These are phyloP conservation scores for Loris lydekkerianus DNA, from an alignment of 2,797 vertebrate species.

Conservation along the genomic window DNA sequence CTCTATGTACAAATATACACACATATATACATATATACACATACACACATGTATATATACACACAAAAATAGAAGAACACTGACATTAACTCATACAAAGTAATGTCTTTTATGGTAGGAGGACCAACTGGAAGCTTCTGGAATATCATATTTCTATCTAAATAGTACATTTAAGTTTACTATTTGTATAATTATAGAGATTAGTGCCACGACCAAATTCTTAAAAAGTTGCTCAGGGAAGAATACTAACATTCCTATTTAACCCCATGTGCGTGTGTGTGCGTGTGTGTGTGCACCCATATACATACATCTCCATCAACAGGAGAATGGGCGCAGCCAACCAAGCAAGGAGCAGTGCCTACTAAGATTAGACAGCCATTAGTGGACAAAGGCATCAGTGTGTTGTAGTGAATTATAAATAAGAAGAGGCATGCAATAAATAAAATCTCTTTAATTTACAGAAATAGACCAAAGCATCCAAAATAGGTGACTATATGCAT, in stretches of 20 bases:
- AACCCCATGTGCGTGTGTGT: not conserved
- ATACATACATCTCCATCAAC: slow-evolving; percentile 20
- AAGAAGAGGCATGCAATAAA: not conserved
- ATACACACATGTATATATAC: not conserved
- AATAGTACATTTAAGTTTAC: not conserved
- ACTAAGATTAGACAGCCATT: not conserved
- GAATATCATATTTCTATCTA: not conserved
- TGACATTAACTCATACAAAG: not conserved
- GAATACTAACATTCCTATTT: not conserved
- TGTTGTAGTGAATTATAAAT: not conserved
- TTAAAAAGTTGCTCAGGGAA: not conserved
- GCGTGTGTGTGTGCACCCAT: not conserved
- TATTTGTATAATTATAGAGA: not conserved
- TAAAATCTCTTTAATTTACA: slow-evolving; percentile 39
- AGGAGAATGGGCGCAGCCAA: not conserved
- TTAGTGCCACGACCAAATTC: not conserved
- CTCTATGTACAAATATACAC: too few species aligned
- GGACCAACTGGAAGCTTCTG: not conserved
- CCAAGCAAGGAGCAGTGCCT: not conserved
- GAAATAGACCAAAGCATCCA: slow-evolving; percentile 34
- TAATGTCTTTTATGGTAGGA: not conserved
- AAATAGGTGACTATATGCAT: not conserved
- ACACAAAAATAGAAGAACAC: not conserved
- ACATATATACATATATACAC: too few species aligned
- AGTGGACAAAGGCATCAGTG: not conserved